Conservation (phyloP, 2,888 invertebrate species). For the Chalcis sispes region DNA sequence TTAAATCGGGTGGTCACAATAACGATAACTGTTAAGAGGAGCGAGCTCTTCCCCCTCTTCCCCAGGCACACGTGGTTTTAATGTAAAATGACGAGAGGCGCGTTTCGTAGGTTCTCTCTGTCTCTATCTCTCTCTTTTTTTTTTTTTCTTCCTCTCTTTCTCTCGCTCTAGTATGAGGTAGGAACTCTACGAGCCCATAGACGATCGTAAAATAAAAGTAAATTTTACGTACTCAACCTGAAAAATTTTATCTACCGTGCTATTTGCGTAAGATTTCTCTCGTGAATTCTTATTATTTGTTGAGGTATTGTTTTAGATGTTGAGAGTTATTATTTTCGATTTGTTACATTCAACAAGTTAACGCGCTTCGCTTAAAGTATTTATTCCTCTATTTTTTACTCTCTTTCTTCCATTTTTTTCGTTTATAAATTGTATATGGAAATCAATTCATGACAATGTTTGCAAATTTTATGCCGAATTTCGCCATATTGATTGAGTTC, state of each 20-base stretch:
- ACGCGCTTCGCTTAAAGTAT: too few species aligned
- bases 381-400: too few species aligned
- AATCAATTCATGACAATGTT: too few species aligned
- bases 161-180: too few species aligned
- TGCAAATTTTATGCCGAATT: too few species aligned
- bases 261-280: background rate
- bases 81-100: conserved; percentile 44
- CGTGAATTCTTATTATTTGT: background rate
- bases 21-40: conserved; percentile 49
- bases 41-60: background rate
- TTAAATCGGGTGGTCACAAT: conserved; percentile 36
- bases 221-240: conserved; percentile 17
- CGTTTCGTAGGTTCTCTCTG: conserved; percentile 1
- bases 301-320: background rate
- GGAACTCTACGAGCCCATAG: too few species aligned
- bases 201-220: conserved; percentile 32
- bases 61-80: conserved; percentile 5
- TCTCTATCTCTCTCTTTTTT: too few species aligned
- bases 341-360: background rate
- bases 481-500: too few species aligned
- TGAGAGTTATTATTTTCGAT: background rate
- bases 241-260: background rate
- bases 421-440: too few species aligned
- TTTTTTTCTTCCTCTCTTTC: too few species aligned
- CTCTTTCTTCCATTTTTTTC: too few species aligned